Evolutionary conservation across 1,140 invertebrate species (phyloP), one percentile per base, ranked within the genome.

Genomic region (Prorops nasuta): DNA sequence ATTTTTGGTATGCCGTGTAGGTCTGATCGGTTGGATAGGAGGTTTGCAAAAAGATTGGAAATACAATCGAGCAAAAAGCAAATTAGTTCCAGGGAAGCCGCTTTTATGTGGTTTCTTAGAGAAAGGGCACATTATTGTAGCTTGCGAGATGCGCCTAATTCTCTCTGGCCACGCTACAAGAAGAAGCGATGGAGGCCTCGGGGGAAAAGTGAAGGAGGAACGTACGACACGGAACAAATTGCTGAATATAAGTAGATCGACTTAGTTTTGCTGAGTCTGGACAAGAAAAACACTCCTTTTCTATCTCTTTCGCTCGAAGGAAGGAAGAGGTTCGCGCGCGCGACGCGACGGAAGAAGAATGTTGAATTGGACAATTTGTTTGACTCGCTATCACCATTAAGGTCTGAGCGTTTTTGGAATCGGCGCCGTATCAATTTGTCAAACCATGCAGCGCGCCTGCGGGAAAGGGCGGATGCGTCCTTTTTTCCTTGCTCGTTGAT

Each of bases 1-100:
- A n/a, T n/a, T n/a, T n/a, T n/a, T n/a, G n/a, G n/a, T n/a, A n/a
- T n/a, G n/a, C n/a, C n/a, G n/a, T n/a, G n/a, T n/a, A n/a, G n/a
- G n/a, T n/a, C n/a, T n/a, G n/a, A n/a, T n/a, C n/a, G n/a, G n/a
- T n/a, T n/a, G n/a, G n/a, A n/a, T n/a, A n/a, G n/a, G n/a, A n/a
- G n/a, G n/a, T n/a, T n/a, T n/a, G n/a, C n/a, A n/a, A n/a, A n/a
- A n/a, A n/a, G n/a, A n/a, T n/a, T n/a, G n/a, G n/a, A n/a, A n/a
- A n/a, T n/a, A n/a, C n/a, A n/a, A n/a, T n/a, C n/a, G n/a, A 40
- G 47, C 49, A 55, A 52, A 66, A 59, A 56, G 41, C 43, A 49
- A 64, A 64, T 66, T 60, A 60, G 44, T 50, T 57, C 24, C 46
- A 21, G 20, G 16, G n/a, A 31, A 28, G 8, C 10, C 22, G 49